These are phyloP conservation scores for Baccha elongata DNA, from an alignment of 2,888 invertebrate species.

Conservation along the genomic window DNA sequence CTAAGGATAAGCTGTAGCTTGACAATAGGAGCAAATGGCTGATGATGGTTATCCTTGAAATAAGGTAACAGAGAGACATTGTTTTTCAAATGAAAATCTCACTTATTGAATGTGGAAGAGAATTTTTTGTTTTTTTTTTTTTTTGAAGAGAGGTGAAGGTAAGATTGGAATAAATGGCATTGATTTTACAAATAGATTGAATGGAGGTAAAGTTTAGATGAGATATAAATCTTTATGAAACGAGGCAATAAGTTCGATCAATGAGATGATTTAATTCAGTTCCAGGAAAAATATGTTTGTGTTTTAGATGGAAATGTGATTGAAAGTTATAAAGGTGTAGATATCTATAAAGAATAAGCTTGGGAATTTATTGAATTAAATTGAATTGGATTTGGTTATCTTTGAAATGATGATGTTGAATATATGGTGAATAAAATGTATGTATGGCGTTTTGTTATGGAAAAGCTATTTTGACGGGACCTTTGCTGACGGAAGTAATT, in stretches of 20 bases:
- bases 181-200: constrained; percentile 32
- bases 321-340: not conserved
- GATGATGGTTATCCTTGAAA: constrained; percentile 59
- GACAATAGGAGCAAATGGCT: constrained; percentile 62
- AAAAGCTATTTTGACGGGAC: no score
- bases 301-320: not conserved
- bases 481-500: no score
- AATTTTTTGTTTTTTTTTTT: not conserved
- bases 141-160: constrained; percentile 35
- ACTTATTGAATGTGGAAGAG: constrained; percentile 47
- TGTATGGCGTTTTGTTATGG: no score
- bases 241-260: constrained; percentile 19
- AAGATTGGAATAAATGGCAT: constrained; percentile 44
- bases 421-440: no score
- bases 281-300: not conserved
- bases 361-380: not conserved
- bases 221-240: constrained; percentile 9
- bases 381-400: no score
- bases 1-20: constrained; percentile 49
- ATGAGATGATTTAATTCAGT: not conserved
- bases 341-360: no score
- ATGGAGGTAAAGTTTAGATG: constrained; percentile 12
- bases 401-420: no score
- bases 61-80: constrained; percentile 44
- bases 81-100: constrained; percentile 41